A percentile compares a stretch with the other conserved stretches of the same genome.
phyloP scores from a whole-genome alignment of 2,888 invertebrate species.

The Nowickia ferox region DNA sequence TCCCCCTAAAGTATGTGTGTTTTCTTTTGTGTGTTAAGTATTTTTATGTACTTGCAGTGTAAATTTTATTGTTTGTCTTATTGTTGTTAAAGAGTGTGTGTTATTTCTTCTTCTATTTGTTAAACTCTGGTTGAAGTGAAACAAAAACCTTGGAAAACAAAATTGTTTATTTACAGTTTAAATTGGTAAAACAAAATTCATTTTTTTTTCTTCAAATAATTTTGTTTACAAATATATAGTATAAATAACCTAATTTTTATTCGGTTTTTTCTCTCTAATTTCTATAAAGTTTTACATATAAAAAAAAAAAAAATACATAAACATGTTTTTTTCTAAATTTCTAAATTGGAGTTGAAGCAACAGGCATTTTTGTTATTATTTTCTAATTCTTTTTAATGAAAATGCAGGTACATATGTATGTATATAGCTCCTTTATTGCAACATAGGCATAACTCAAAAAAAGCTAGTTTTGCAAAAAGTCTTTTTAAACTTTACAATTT shows the following conservation, averaged over 20 bases:
- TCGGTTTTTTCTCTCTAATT: neutral
- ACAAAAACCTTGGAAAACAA: constrained; percentile 27
- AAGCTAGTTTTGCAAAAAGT: no score
- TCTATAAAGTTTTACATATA: no score
- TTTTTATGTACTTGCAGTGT: neutral
- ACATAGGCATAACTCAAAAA: no score
- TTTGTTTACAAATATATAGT: constrained; percentile 13
- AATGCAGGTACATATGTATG: no score
- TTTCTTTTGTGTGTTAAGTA: constrained; percentile 13
- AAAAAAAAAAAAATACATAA: neutral
- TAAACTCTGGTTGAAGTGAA: constrained; percentile 48
- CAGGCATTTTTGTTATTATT: no score
- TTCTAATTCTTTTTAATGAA: no score
- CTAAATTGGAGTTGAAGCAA: no score
- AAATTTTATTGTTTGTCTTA: constrained; percentile 39
- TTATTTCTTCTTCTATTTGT: constrained; percentile 14
- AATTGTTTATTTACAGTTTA: constrained; percentile 57
- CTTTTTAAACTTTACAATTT: no score
- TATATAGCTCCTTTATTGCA: no score
- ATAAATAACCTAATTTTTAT: constrained; percentile 32
- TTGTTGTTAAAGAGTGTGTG: constrained; percentile 57
- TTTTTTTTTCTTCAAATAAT: neutral
- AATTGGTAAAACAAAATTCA: constrained; percentile 38
- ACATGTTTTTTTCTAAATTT: no score
- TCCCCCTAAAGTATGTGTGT: neutral